A percentile compares a stretch with the other conserved stretches of the same genome.
These are phyloP conservation scores for Brachionus calyciflorus DNA, from an alignment of 1,140 invertebrate species.

Conservation along the genomic window DNA sequence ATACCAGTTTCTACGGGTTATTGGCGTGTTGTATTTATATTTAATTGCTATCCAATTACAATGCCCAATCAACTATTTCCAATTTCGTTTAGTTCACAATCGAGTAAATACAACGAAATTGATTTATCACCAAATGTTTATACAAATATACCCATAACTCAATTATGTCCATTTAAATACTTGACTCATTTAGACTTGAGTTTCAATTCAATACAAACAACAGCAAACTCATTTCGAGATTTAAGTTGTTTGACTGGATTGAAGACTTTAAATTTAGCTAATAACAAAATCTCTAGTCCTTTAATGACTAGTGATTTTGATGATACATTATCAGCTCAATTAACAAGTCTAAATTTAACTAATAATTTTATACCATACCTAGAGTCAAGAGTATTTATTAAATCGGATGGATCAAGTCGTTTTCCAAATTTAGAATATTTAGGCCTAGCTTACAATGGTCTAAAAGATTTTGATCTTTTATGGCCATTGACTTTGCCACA, in stretches of 20 bases:
- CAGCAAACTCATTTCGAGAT: background rate
- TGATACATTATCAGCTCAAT: background rate
- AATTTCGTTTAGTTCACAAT: background rate
- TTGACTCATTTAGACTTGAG: background rate
- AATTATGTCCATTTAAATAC: conserved; percentile 24
- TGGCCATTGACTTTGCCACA: conserved; percentile 22
- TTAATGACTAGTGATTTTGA: conserved; percentile 16
- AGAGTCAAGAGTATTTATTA: background rate
- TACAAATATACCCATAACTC: background rate
- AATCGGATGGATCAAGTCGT: background rate
- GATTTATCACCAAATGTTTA: conserved; percentile 31
- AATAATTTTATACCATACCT: conserved; percentile 16
- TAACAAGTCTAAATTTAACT: conserved; percentile 4
- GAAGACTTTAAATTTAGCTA: background rate
- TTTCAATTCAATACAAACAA: conserved; percentile 4
- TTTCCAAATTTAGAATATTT: conserved; percentile 36
- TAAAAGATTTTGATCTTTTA: conserved; percentile 24
- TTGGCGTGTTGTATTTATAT: background rate
- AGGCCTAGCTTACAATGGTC: background rate
- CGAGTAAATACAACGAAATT: conserved; percentile 34
- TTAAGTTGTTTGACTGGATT: conserved; percentile 4
- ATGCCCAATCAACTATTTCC: background rate
- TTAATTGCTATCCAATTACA: conserved; percentile 12
- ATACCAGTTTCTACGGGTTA: background rate
- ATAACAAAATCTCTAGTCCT: background rate